Evolutionary conservation across 2,113 vertebrate species (phyloP), one percentile per base, ranked within the genome.

Genomic region (Anser brachyrhynchus): DNA sequence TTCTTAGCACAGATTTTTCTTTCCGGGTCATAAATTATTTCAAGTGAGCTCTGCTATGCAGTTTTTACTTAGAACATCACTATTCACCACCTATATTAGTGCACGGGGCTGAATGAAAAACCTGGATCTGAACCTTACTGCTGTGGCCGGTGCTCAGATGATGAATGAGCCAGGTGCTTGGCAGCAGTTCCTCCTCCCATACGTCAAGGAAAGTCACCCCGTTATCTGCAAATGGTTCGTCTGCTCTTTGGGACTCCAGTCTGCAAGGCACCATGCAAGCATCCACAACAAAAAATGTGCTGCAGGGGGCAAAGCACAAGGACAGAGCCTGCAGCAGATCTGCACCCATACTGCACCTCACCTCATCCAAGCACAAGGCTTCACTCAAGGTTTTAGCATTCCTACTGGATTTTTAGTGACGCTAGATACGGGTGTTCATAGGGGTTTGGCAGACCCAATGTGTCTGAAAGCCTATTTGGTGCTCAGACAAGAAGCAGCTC

Each of bases 1-100:
- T 89, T 96, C 59, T 93, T 93, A 80, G 85, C 54, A 87, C 31
- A 76, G 54, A 69, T 93, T 87, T 93, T 91, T 82, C 67, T 91
- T 84, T 72, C 31, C 0, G 0, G 74, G 49, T 72, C 58, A 76
- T 76, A 93, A 95, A 92, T 91, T 81, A 84, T 57, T 87, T 77
- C 73, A 77, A 84, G 43, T 2, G 39, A 84, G 49, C 64, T 89
- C 64, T 77, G 64, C 64, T 64, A 62, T 49, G 59, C 65, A 72
- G 75, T 84, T 92, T 91, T 79, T 26, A 58, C 64, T 80, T 66
- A 58, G 62, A 78, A 78, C 21, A 1, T 72, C 88, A 91, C 66
- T 18, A 29, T 44, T 88, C 71, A 18, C 26, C 81, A 77, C 73
- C 58, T 80, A 9, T 33, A 35, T 35, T 55, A 87, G 49, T 44